Conservation (phyloP, 2,113 vertebrate genomes). For the Toxotes chatareus region DNA sequence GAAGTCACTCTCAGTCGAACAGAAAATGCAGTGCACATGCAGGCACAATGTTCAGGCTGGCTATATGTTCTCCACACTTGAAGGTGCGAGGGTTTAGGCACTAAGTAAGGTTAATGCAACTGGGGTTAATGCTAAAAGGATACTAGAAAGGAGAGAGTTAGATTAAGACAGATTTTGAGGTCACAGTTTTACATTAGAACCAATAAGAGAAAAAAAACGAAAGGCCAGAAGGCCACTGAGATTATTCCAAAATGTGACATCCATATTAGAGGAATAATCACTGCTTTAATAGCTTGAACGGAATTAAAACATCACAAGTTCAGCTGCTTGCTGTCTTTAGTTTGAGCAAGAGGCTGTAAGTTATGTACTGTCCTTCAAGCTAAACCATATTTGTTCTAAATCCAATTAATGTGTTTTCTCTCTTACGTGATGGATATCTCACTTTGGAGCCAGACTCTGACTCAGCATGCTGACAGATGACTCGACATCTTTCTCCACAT, state of each 20-base stretch:
- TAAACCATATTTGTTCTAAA: conserved; percentile 58
- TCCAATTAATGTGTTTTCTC: conserved; percentile 65
- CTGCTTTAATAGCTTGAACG: conserved; percentile 3
- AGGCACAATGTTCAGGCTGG: conserved; percentile 47
- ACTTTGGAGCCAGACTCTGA: conserved; percentile 65
- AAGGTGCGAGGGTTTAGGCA: conserved; percentile 40
- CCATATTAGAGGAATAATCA: conserved; percentile 5
- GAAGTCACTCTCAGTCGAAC: conserved; percentile 70
- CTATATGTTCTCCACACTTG: conserved; percentile 45
- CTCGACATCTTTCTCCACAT: conserved; percentile 59
- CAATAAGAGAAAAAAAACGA: not conserved
- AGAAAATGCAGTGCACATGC: conserved; percentile 60
- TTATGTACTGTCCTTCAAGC: conserved; percentile 36
- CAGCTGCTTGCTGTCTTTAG: conserved; percentile 21
- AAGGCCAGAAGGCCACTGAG: conserved; percentile 19
- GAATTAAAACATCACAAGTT: conserved; percentile 20
- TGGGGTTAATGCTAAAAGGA: conserved; percentile 43
- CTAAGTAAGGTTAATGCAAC: conserved; percentile 56
- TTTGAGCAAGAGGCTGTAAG: conserved; percentile 10
- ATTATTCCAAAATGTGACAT: conserved; percentile 37
- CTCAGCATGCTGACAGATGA: conserved; percentile 64
- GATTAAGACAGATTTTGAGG: conserved; percentile 39
- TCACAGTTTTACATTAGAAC: conserved; percentile 7
- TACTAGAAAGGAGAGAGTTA: conserved; percentile 4
- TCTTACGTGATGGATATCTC: conserved; percentile 56